Base-by-base conservation (phyloP, 2,113 vertebrate genomes). In the Agelaius phoeniceus region DNA sequence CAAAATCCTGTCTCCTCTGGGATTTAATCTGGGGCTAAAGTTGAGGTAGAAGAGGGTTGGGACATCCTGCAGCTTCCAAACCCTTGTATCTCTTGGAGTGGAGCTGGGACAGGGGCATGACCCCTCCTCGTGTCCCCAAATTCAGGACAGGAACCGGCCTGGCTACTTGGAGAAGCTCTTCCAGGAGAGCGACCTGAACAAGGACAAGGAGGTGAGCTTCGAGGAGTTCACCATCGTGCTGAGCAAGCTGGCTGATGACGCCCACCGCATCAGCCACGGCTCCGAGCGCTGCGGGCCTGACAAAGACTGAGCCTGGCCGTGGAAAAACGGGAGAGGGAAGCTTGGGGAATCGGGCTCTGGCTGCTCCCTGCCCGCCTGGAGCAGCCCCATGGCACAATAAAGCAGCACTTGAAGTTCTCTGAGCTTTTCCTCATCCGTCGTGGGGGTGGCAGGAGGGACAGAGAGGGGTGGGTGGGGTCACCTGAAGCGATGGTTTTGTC, bases 81-180 rank as follows among this genome's bases (percentile, higher is more conserved):
- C 5, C 0, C 41, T 44, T 37, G 37, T 9, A 37, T 58, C 15
- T 20, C 4, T 1, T 4, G 49, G 9, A 2, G 6, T 4, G 13
- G 30, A 28, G 17, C 16, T 1, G 1, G 11, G 58, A 49, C 6
- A 26, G 52, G 39, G 37, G 26, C 0, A 1, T 63, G 68, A 84
- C 37, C 20, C 19, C 30, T 46, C 28, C 1, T 1, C 0, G 1
- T 41, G 31, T 49, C n/a, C 16, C 83, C 33, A 6, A 55, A 23
- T 68, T 33, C 8, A 97, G 97, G 3, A 13, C 22, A 90, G 97
- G 61, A 73, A 4, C 44, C 1, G 0, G 0, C 0, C 0, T 0
- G 24, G 1, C 0, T 97, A 96, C 57, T 0, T 95, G 55, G 0
- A 1, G 0, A 2, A 51, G 1, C 72, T 97, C 28, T 96, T 96